Evolutionary conservation across 2,888 invertebrate genomes (phyloP).

Genomic region (Sthenelais limicola): DNA sequence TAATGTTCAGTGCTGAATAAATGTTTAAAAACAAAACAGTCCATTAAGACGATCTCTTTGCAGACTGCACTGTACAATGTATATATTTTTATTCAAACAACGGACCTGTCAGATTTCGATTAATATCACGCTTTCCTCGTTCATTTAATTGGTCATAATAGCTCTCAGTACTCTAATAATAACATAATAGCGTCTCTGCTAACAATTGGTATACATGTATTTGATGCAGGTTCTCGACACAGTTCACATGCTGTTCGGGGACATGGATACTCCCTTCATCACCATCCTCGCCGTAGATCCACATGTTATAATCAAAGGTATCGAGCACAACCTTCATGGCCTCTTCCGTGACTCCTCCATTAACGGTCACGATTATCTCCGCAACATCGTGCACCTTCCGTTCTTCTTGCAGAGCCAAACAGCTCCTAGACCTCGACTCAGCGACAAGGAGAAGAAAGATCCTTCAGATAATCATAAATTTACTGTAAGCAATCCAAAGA

Average conservation of each 20-base stretch:
- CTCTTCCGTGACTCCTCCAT: slow-evolving; percentile 86
- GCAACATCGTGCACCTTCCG: slow-evolving; percentile 97
- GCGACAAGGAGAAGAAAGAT: slow-evolving; percentile 11
- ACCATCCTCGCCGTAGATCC: slow-evolving; percentile 97
- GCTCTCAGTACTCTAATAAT: too few species aligned
- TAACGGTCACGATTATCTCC: slow-evolving; percentile 90
- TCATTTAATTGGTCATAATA: too few species aligned
- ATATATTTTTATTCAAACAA: too few species aligned
- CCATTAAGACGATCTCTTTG: too few species aligned
- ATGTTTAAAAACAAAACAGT: too few species aligned
- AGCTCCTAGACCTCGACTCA: slow-evolving; percentile 75
- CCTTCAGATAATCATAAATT: slow-evolving; percentile 9
- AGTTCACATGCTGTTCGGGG: slow-evolving; percentile 94
- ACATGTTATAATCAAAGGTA: slow-evolving; percentile 96
- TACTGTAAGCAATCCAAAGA: too few species aligned
- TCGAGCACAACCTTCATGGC: slow-evolving; percentile 67
- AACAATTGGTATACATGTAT: too few species aligned
- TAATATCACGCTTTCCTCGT: too few species aligned
- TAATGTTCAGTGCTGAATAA: too few species aligned
- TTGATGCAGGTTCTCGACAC: slow-evolving; percentile 85
- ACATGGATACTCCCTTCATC: slow-evolving; percentile 94
- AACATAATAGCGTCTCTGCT: too few species aligned
- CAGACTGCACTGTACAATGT: too few species aligned
- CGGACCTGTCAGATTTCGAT: too few species aligned
- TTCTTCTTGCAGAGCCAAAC: slow-evolving; percentile 98